Base-by-base conservation (phyloP, 1,140 invertebrate genomes). In the Apocrypta bakeri region DNA sequence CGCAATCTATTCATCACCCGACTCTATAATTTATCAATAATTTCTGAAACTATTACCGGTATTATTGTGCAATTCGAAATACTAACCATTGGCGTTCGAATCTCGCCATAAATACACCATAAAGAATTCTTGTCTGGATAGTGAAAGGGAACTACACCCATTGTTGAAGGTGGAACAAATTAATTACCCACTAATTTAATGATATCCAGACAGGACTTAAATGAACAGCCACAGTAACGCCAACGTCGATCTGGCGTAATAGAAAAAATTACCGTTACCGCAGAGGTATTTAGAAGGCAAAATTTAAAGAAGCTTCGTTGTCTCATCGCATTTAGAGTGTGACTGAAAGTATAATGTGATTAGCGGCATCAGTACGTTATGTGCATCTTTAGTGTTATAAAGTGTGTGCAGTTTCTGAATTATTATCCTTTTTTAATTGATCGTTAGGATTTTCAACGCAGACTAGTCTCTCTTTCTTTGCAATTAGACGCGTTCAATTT, bases 391-490 rank as follows among this genome's bases (percentile, higher is more conserved):
- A 78, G 40, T 29, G 42, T 80, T 40, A 72, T 63, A 29, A 73
- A 31, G n/a, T 12, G 73, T 72, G 69, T 25, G 33, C 25, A 85
- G 85, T 79, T 4, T 85, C 87, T 85, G 83, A 84, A 89, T 90
- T 89, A 90, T 89, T 84, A 85, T 85, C 86, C 86, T 88, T 89
- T n/a, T n/a, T 87, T 90, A 90, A 90, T 91, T 90, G 85, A n/a
- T 31, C 40, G 27, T 27, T 56, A 17, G 84, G 33, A 33, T 2
- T 14, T 37, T 2, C 48, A 8, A 12, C 29, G 17, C 2, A 78
- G 63, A 29, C 2, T 68, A 48, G 33, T 27, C 29, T 78, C 37
- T 69, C 76, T 25, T 64, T 69, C 76, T 25, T 64, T 78, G 25
- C 14, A 48, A 78, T 69, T 69, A 78, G 68, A n/a, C 12, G 8